These are phyloP conservation scores for Salvelinus alpinus DNA, from an alignment of 2,113 vertebrate species.

Conservation along the genomic window DNA sequence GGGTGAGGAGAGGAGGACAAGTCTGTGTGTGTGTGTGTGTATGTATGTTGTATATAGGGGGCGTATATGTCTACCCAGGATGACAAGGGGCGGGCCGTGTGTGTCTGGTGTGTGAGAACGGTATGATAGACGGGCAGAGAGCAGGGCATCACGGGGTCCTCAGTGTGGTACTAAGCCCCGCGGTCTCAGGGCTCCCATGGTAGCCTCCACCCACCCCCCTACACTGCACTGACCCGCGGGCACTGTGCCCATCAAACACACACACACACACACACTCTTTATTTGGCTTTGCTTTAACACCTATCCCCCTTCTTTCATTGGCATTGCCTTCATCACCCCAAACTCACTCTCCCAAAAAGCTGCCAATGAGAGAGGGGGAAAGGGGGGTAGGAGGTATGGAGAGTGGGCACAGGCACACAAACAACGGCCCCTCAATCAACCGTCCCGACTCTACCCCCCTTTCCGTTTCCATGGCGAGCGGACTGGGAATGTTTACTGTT, in stretches of 20 bases:
- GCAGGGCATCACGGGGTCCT: slow-evolving; percentile 22
- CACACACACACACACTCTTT: slow-evolving; percentile 29
- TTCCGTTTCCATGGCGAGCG: slow-evolving; percentile 47
- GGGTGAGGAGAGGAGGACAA: no score
- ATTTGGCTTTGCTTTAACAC: neutral
- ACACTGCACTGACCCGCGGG: slow-evolving; percentile 43
- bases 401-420: slow-evolving; percentile 17
- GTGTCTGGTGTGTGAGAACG: neutral
- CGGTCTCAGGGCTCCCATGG: slow-evolving; percentile 34
- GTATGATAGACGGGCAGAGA: neutral
- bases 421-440: slow-evolving; percentile 24
- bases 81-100: slow-evolving; percentile 5
- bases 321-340: slow-evolving; percentile 32
- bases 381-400: neutral
- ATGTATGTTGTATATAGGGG: no score
- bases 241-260: slow-evolving; percentile 28
- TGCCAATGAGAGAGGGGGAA: neutral
- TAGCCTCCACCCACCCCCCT: slow-evolving; percentile 35
- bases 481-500: slow-evolving; percentile 40
- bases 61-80: neutral
- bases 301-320: slow-evolving; percentile 14
- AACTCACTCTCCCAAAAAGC: slow-evolving; percentile 22
- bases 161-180: slow-evolving; percentile 41
- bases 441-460: slow-evolving; percentile 38
- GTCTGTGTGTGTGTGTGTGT: slow-evolving; percentile 5